A percentile compares a stretch with the other conserved stretches of the same genome.
Conservation (phyloP, 2,888 invertebrate genomes). For the Thyatira batis region DNA sequence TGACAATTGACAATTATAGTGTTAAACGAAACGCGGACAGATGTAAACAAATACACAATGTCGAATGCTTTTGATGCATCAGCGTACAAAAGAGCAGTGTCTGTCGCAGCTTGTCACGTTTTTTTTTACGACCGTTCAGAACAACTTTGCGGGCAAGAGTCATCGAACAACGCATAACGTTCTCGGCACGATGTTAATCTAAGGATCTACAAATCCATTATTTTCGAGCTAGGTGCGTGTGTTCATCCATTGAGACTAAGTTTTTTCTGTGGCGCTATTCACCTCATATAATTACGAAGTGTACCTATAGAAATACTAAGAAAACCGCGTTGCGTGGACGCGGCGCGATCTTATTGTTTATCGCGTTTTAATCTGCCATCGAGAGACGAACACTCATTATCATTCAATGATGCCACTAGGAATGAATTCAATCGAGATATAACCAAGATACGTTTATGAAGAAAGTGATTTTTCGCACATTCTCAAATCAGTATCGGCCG, state of each 20-base stretch:
- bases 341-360: conserved; percentile 29
- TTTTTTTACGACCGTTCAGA: conserved; percentile 5
- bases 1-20: conserved; percentile 68
- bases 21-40: conserved; percentile 71
- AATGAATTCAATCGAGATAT: conserved; percentile 35
- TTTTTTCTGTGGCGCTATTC: conserved; percentile 59
- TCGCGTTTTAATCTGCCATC: conserved; percentile 43
- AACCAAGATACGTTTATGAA: conserved; percentile 17
- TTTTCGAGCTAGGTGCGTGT: conserved; percentile 41
- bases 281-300: conserved; percentile 53
- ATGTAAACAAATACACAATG: conserved; percentile 75
- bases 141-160: neutral
- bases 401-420: conserved; percentile 38
- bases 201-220: conserved; percentile 51
- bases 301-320: conserved; percentile 38
- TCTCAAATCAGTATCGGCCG: neutral
- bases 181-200: conserved; percentile 34
- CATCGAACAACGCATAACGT: conserved; percentile 15
- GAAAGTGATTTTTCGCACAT: conserved; percentile 22
- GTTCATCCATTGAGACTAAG: conserved; percentile 36
- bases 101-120: conserved; percentile 19
- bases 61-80: conserved; percentile 38
- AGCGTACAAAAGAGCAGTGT: conserved; percentile 42
- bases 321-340: conserved; percentile 30
- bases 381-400: conserved; percentile 40